phyloP scores from a whole-genome alignment of 2,113 vertebrate species.

The Martes martes region DNA sequence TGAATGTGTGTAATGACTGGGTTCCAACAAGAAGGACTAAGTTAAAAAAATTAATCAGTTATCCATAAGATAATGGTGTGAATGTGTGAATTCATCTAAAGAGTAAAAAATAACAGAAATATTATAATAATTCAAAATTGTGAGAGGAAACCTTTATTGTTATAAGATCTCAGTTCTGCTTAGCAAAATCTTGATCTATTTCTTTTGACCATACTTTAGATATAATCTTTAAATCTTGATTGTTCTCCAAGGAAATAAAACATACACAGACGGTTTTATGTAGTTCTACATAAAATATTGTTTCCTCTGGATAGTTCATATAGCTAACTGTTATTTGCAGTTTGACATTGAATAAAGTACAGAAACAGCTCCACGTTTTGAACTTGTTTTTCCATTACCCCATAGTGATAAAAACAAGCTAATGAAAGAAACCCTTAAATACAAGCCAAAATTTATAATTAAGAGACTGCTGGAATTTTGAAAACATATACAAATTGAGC shows the following conservation, averaged over 20 bases:
- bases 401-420: constrained; percentile 33
- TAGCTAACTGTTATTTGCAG: constrained; percentile 6
- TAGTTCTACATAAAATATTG: constrained; percentile 14
- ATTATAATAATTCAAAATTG: constrained; percentile 20
- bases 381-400: constrained; percentile 29
- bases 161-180: neutral
- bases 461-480: constrained; percentile 18
- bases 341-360: constrained; percentile 5
- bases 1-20: neutral
- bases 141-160: constrained; percentile 20
- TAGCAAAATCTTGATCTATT: constrained; percentile 36
- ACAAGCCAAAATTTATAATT: constrained; percentile 34
- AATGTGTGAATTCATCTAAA: neutral
- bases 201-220: neutral
- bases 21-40: neutral
- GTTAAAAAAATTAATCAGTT: neutral
- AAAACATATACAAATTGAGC: constrained; percentile 17
- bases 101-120: neutral
- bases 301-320: constrained; percentile 44
- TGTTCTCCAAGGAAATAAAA: constrained; percentile 38
- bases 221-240: constrained; percentile 58
- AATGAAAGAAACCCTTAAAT: neutral
- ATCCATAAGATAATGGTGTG: neutral
- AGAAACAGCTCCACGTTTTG: constrained; percentile 3
- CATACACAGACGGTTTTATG: constrained; percentile 5